phyloP scores from a whole-genome alignment of 2,113 vertebrate genomes.

The Cromileptes altivelis region DNA sequence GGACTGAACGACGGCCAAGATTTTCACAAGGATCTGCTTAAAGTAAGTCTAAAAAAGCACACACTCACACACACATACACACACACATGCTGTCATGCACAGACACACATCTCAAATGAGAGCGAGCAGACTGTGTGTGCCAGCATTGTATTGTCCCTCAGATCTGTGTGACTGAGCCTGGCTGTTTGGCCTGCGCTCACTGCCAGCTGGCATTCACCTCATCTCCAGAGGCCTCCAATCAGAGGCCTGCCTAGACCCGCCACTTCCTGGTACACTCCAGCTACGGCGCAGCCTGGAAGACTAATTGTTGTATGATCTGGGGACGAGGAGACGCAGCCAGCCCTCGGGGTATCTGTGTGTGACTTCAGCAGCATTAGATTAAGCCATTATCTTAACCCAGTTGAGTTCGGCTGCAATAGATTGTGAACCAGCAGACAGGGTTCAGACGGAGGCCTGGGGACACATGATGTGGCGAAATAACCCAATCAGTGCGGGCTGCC shows the following conservation, averaged over 20 bases:
- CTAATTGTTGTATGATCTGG: conserved; percentile 53
- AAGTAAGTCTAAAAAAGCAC: conserved; percentile 86
- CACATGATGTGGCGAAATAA: conserved; percentile 51
- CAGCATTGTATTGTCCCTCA: conserved; percentile 66
- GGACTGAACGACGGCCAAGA: conserved; percentile 94
- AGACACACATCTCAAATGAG: conserved; percentile 35
- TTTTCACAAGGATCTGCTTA: conserved; percentile 95
- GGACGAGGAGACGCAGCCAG: conserved; percentile 15
- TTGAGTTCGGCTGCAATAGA: conserved; percentile 37
- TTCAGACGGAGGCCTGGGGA: conserved; percentile 52
- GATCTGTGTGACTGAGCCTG: conserved; percentile 50
- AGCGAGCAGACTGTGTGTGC: conserved; percentile 44
- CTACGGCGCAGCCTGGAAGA: neutral
- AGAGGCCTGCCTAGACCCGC: conserved; percentile 33
- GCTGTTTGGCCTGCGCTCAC: conserved; percentile 41
- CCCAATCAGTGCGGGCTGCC: conserved; percentile 54
- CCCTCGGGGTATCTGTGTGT: conserved; percentile 34
- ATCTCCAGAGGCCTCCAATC: conserved; percentile 69
- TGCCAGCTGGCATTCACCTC: conserved; percentile 70
- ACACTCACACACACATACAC: conserved; percentile 32
- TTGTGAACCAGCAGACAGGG: conserved; percentile 16
- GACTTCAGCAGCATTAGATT: conserved; percentile 47
- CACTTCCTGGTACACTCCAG: conserved; percentile 61
- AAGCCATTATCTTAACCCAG: conserved; percentile 50
- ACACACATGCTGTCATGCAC: conserved; percentile 40